Percentiles rank a stretch among this genome's conserved stretches.
Evolutionary conservation across 2,113 vertebrate genomes (phyloP).

Genomic region (Bambusicola thoracicus): DNA sequence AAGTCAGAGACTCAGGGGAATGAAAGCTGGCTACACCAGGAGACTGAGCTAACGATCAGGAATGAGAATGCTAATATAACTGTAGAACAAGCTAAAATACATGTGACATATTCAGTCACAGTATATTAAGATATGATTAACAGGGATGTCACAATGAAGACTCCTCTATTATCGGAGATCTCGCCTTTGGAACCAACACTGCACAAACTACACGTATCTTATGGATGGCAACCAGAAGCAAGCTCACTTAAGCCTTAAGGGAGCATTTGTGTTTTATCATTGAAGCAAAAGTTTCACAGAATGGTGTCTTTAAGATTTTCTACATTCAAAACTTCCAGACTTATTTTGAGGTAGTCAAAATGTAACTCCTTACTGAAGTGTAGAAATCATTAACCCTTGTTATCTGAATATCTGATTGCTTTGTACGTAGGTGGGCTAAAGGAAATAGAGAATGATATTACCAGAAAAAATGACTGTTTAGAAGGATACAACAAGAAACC

Average conservation of each 20-base stretch:
- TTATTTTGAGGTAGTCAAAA: neutral
- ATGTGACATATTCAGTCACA: neutral
- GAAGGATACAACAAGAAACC: neutral
- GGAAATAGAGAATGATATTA: neutral
- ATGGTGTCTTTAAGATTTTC: neutral
- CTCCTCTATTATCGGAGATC: neutral
- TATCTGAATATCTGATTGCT: neutral
- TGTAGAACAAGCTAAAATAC: neutral
- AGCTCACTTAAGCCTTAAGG: neutral
- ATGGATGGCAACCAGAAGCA: neutral
- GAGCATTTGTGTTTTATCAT: neutral
- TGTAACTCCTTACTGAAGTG: neutral
- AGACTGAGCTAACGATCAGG: neutral
- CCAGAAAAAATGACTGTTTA: neutral
- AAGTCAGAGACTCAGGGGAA: conserved; percentile 30
- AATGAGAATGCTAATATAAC: neutral
- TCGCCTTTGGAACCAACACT: neutral
- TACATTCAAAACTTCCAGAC: neutral
- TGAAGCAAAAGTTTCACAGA: neutral
- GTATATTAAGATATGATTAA: neutral
- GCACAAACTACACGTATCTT: neutral
- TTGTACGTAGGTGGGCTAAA: neutral
- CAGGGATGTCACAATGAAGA: neutral
- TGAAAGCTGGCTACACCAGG: neutral
- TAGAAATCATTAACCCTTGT: neutral